Evolutionary conservation across 2,113 vertebrate genomes (phyloP).

Genomic region (Todiramphus saurophagus): DNA sequence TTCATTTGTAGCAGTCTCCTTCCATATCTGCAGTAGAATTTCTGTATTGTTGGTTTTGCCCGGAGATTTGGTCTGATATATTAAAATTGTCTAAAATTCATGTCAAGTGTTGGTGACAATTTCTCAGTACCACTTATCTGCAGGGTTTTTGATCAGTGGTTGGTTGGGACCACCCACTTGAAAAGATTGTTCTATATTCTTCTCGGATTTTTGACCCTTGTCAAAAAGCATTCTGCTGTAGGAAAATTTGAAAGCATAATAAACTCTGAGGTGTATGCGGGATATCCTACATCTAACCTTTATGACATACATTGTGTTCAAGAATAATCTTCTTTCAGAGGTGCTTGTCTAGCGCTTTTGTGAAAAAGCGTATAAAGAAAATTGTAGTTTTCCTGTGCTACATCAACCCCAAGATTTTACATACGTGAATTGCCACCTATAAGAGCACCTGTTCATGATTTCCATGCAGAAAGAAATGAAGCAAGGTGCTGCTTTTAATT

Average conservation of each 20-base stretch:
- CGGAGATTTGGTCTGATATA: background rate
- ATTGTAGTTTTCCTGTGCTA: background rate
- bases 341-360: background rate
- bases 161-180: accelerated
- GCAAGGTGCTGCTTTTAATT: constrained; percentile 1
- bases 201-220: background rate
- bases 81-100: background rate
- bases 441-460: background rate
- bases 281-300: background rate
- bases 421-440: background rate
- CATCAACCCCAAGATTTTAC: background rate
- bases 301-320: background rate
- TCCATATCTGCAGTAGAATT: background rate
- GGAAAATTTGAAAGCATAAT: background rate
- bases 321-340: background rate
- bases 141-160: background rate
- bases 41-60: background rate
- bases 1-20: background rate
- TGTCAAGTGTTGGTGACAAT: background rate
- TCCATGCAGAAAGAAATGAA: background rate
- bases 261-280: background rate
- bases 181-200: background rate
- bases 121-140: background rate
- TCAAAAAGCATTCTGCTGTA: background rate
- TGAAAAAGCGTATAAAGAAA: background rate